Base-by-base conservation (phyloP, 2,113 vertebrate species). In the Poicephalus gulielmi region DNA sequence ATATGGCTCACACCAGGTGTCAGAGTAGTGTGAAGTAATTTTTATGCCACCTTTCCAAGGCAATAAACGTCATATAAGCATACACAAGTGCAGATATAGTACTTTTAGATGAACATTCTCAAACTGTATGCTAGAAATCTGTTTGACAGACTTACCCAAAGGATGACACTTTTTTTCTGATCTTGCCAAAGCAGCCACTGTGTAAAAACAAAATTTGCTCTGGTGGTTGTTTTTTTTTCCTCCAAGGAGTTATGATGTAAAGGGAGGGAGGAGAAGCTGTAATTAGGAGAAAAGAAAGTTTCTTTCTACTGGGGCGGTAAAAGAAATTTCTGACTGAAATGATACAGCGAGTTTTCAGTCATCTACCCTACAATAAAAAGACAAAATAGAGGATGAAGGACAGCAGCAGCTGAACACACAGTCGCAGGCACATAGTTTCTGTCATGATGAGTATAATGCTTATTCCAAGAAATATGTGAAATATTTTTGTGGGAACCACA, bases 41-140 rank as follows among this genome's bases (percentile, higher is more conserved):
- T 76, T 97, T 96, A 96, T 97, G 97, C 97, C 96, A 97, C 90
- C 95, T 97, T 98, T 98, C 97, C 77, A 94, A 96, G 96, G 95
- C 96, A 96, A 97, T 98, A 97, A 97, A 97, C 98, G 98, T 98
- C 94, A 83, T 92, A 86, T 78, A 71, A 95, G 97, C 94, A 96
- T 86, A 96, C 95, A 94, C 86, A 97, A 98, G 96, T 94, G 96
- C 95, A 97, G 90, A 86, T 92, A 86, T 44, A 96, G 77, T 96
- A 86, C 88, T 95, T 93, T 73, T 59, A 92, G 96, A 92, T 94
- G 83, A 95, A 89, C 62, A 62, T 97, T 97, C 87, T 97, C 89
- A 97, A 96, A 96, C 88, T 88, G 39, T 50, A 84, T 77, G 76
- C 86, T 95, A 94, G 75, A 96, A 94, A 97, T 96, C 66, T 96